Evolutionary conservation across 2,888 invertebrate species (phyloP).

Genomic region (Tromatobia lineatoria): DNA sequence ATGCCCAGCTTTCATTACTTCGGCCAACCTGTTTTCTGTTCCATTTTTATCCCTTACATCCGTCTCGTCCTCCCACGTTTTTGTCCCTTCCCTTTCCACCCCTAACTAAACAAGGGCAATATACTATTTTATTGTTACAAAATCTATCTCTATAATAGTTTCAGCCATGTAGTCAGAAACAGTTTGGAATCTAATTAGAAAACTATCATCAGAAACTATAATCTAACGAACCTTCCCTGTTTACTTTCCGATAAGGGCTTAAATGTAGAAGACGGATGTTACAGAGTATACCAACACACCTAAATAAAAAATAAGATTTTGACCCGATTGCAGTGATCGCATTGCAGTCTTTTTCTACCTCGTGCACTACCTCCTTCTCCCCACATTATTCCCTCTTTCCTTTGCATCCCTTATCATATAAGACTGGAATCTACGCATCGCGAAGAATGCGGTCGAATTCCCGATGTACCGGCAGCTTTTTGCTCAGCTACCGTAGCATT

Average conservation of each 20-base stretch:
- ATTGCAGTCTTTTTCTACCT: not conserved
- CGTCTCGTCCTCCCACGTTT: not conserved
- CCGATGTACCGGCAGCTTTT: slow-evolving; percentile 41
- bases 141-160: too few species aligned
- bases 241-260: too few species aligned
- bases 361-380: not conserved
- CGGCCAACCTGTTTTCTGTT: not conserved
- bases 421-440: slow-evolving; percentile 68
- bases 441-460: slow-evolving; percentile 71
- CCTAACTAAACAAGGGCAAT: too few species aligned
- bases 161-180: too few species aligned
- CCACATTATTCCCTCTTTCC: slow-evolving; percentile 4
- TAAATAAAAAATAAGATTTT: not conserved
- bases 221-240: too few species aligned
- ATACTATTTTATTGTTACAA: too few species aligned
- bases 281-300: too few species aligned
- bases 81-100: too few species aligned
- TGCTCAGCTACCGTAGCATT: slow-evolving; percentile 62
- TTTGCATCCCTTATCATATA: too few species aligned
- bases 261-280: too few species aligned
- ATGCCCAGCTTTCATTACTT: not conserved
- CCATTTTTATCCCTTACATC: not conserved
- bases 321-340: not conserved
- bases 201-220: too few species aligned
- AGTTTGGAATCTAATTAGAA: too few species aligned